A percentile compares a stretch with the other conserved stretches of the same genome.
phyloP scores from a whole-genome alignment of 2,113 vertebrate genomes.

The Callionymus lyra region DNA sequence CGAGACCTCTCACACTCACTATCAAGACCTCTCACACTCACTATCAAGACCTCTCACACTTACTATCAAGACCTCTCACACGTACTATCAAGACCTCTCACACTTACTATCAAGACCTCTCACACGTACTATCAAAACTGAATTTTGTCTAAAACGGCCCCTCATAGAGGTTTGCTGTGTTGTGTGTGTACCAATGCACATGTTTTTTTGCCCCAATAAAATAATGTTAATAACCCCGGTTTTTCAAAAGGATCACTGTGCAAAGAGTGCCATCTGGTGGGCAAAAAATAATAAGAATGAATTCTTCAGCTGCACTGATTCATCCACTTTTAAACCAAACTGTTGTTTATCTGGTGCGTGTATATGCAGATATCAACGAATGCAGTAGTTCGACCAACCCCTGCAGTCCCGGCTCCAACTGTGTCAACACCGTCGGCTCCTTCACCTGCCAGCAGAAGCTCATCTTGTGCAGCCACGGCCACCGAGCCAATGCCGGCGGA shows the following conservation, averaged over 20 bases:
- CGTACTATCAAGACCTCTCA: too few relatives aligned
- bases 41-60: too few relatives aligned
- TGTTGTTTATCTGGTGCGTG: neutral
- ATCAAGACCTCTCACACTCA: too few relatives aligned
- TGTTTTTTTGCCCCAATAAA: constrained; percentile 41
- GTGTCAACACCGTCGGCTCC: constrained; percentile 87
- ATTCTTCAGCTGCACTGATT: constrained; percentile 16
- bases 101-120: too few relatives aligned
- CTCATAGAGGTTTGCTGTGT: too few relatives aligned
- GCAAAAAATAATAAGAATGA: too few relatives aligned
- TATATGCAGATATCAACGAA: constrained; percentile 57
- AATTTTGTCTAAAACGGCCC: too few relatives aligned
- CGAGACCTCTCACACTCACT: too few relatives aligned
- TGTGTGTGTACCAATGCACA: constrained; percentile 33
- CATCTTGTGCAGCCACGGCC: constrained; percentile 75
- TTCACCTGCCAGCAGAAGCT: constrained; percentile 80
- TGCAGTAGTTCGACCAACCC: constrained; percentile 64
- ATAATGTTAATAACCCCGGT: constrained; percentile 20
- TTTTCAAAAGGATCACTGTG: too few relatives aligned
- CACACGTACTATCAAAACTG: too few relatives aligned
- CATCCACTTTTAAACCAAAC: constrained; percentile 7
- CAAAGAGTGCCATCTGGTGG: too few relatives aligned
- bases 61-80: too few relatives aligned
- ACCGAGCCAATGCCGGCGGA: constrained; percentile 79
- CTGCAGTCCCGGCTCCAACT: constrained; percentile 80